Conservation (phyloP, 1,140 invertebrate species). For the Bombus consobrinus region DNA sequence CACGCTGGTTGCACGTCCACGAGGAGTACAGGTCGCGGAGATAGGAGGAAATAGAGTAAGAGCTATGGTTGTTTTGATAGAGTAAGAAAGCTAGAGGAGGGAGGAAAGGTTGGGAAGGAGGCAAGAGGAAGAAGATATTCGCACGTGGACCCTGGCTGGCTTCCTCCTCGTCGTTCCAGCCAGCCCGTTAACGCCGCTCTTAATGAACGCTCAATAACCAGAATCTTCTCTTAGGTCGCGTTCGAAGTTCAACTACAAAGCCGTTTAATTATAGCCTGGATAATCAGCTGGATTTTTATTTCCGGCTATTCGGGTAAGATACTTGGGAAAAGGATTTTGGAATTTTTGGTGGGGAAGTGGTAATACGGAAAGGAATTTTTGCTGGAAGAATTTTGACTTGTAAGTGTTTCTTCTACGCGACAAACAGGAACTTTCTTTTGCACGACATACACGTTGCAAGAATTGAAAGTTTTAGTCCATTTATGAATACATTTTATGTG, state of each 20-base stretch:
- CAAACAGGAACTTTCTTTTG: no score
- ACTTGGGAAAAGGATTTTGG: not conserved
- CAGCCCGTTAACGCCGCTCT: slow-evolving; percentile 64
- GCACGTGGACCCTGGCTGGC: slow-evolving; percentile 61
- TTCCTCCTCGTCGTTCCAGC: slow-evolving; percentile 18
- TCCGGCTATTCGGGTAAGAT: slow-evolving; percentile 40
- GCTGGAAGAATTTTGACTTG: no score
- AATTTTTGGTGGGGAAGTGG: no score
- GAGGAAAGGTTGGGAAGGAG: not conserved
- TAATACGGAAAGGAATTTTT: no score
- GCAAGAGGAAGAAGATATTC: slow-evolving; percentile 47
- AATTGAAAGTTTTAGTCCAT: no score
- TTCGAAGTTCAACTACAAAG: slow-evolving; percentile 12
- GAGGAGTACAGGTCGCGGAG: not conserved
- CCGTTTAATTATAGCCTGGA: slow-evolving; percentile 14
- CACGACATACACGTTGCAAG: no score
- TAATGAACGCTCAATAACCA: slow-evolving; percentile 67
- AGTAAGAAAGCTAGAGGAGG: not conserved
- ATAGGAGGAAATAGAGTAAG: slow-evolving; percentile 46
- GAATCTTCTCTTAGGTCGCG: slow-evolving; percentile 34
- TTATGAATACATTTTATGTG: no score
- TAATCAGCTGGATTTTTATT: slow-evolving; percentile 22
- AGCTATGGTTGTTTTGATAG: not conserved
- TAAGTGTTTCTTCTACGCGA: no score
- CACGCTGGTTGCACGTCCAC: slow-evolving; percentile 12